Conservation (phyloP, 2,113 vertebrate genomes). For the Salvelinus alpinus region DNA sequence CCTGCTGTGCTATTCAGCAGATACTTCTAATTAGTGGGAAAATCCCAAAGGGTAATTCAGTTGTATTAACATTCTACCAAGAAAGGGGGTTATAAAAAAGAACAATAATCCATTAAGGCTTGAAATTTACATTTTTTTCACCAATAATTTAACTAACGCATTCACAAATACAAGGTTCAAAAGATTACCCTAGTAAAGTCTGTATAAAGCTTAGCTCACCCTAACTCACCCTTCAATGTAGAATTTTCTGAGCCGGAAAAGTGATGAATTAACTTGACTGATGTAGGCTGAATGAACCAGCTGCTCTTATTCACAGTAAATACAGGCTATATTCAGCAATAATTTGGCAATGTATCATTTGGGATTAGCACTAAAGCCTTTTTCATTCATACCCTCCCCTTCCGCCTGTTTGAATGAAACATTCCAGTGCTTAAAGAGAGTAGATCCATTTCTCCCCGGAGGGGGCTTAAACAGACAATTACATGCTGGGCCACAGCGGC, state of each 20-base stretch:
- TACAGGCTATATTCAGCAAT: too few species aligned
- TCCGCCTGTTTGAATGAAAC: constrained; percentile 46
- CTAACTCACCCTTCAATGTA: constrained; percentile 5
- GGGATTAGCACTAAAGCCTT: constrained; percentile 14
- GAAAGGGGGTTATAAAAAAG: not conserved
- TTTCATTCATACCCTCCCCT: constrained; percentile 12
- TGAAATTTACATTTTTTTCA: not conserved
- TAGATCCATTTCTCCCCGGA: constrained; percentile 38
- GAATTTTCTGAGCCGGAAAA: not conserved
- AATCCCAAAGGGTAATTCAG: constrained; percentile 50
- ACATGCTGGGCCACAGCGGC: constrained; percentile 11
- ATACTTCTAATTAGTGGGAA: constrained; percentile 9
- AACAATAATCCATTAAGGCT: not conserved
- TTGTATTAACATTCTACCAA: constrained; percentile 48
- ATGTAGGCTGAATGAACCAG: not conserved
- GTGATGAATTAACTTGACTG: not conserved
- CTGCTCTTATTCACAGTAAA: not conserved
- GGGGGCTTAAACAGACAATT: constrained; percentile 39
- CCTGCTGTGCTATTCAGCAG: constrained; percentile 31
- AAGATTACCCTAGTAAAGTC: not conserved
- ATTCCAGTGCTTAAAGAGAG: constrained; percentile 19
- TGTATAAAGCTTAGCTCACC: constrained; percentile 14
- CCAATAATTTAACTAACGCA: not conserved
- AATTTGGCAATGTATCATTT: constrained; percentile 3
- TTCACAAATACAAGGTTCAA: not conserved